A percentile compares a stretch with the other conserved stretches of the same genome.
phyloP scores from a whole-genome alignment of 2,113 vertebrate genomes.

The Excalfactoria chinensis region DNA sequence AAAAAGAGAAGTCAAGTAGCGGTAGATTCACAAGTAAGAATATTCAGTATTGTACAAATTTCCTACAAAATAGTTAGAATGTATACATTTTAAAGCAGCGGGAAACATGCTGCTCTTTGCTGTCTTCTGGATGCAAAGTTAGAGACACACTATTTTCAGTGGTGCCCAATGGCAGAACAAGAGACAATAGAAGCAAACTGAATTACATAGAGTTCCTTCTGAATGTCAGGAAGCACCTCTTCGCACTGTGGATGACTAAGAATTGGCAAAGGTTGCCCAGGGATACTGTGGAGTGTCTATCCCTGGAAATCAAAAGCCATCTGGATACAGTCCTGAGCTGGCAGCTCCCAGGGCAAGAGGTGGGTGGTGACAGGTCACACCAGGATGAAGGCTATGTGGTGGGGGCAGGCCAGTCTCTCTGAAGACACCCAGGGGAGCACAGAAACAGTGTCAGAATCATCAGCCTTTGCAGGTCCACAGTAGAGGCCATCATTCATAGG shows the following conservation, averaged over 20 bases:
- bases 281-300: not conserved
- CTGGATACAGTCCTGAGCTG: not conserved
- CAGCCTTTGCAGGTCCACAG: not conserved
- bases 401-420: fast-evolving
- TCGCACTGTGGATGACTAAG: not conserved
- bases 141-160: not conserved
- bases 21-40: not conserved
- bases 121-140: not conserved
- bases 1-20: not conserved
- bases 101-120: not conserved
- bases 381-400: fast-evolving
- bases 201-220: not conserved
- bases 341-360: not conserved
- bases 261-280: not conserved
- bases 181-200: not conserved
- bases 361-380: fast-evolving
- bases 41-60: not conserved
- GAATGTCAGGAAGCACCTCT: not conserved
- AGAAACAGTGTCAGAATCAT: fast-evolving
- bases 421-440: fast-evolving
- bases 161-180: not conserved
- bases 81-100: not conserved
- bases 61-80: not conserved
- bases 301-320: not conserved
- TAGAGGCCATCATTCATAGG: fast-evolving